These are phyloP conservation scores for Squalus acanthias DNA, from an alignment of 2,797 vertebrate genomes.

Conservation along the genomic window DNA sequence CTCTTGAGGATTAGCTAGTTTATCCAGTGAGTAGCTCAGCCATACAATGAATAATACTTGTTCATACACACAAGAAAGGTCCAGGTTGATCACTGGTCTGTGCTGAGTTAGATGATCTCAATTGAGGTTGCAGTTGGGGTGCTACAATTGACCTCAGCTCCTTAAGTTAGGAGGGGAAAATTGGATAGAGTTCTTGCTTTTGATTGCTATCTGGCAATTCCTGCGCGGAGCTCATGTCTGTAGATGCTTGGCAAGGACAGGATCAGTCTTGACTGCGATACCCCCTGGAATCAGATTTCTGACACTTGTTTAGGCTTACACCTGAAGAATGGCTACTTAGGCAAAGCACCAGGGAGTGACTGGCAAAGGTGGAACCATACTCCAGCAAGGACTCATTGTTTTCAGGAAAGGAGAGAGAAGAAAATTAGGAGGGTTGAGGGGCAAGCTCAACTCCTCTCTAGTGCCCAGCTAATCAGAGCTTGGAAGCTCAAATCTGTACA, in stretches of 20 bases:
- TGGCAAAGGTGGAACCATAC: neutral
- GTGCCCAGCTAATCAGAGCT: too few species aligned
- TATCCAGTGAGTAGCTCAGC: neutral
- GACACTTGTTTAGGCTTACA: neutral
- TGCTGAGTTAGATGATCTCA: neutral
- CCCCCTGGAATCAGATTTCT: neutral
- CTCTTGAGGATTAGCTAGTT: neutral
- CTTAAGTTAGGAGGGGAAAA: neutral
- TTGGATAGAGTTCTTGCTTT: neutral
- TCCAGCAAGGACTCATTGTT: neutral
- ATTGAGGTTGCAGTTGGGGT: neutral
- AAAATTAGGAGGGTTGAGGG: neutral
- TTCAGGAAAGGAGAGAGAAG: neutral
- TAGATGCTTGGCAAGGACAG: neutral
- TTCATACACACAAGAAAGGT: neutral
- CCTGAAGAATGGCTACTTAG: neutral
- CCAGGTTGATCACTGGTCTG: neutral
- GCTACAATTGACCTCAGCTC: neutral
- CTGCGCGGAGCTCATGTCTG: neutral
- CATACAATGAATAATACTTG: neutral
- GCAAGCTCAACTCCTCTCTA: neutral
- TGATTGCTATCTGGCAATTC: neutral
- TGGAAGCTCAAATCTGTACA: neutral
- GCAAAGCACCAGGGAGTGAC: neutral
- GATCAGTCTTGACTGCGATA: neutral